Conservation (phyloP, 2,797 vertebrate genomes). For the Delichon dasypus region DNA sequence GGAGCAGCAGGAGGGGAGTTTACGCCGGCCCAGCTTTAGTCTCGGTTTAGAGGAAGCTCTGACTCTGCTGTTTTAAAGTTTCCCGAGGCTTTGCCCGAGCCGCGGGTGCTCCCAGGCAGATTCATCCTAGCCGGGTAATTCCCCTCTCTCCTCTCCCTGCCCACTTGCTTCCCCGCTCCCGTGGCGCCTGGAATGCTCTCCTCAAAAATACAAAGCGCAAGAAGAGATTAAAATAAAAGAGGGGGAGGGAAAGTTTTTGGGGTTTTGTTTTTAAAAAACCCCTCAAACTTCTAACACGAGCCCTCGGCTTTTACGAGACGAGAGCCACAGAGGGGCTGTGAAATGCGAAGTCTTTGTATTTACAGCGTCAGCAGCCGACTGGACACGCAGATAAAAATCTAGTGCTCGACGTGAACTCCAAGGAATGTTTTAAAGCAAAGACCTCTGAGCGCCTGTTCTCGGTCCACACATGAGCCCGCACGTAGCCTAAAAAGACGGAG, state of each 20-base stretch:
- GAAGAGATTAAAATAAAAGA: neutral
- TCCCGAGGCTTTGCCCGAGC: neutral
- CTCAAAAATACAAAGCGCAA: neutral
- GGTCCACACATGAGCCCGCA: neutral
- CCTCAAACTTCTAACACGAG: neutral
- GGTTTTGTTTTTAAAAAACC: accelerated
- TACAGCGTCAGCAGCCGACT: neutral
- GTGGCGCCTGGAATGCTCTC: neutral
- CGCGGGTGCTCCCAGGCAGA: neutral
- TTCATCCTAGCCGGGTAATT: neutral
- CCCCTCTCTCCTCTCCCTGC: neutral
- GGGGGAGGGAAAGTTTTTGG: accelerated
- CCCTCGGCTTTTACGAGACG: neutral
- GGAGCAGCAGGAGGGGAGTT: neutral
- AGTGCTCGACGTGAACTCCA: neutral
- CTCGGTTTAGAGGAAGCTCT: neutral
- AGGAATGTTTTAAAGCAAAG: neutral
- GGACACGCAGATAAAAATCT: neutral
- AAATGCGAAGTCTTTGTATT: slow-evolving; percentile 22
- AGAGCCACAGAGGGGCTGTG: neutral
- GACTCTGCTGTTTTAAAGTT: neutral
- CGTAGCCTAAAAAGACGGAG: neutral
- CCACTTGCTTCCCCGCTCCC: neutral
- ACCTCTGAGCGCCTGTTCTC: neutral
- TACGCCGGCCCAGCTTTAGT: neutral